These are phyloP conservation scores for Rhyacophila evoluta DNA, from an alignment of 2,888 invertebrate genomes.

Conservation along the genomic window DNA sequence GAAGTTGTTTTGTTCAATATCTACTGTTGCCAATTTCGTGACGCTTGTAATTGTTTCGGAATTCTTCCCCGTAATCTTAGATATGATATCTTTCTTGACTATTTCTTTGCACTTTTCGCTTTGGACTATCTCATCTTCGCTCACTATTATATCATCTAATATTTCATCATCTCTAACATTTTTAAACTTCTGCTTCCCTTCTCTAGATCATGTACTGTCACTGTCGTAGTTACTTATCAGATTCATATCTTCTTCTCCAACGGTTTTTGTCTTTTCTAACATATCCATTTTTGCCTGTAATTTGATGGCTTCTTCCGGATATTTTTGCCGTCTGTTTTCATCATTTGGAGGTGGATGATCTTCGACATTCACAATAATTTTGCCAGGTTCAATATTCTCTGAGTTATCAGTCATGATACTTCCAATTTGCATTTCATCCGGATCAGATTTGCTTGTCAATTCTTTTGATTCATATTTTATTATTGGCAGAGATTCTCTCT, in stretches of 20 bases:
- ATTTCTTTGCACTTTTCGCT: conserved; percentile 39
- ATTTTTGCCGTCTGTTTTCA: conserved; percentile 57
- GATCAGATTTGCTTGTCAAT: conserved; percentile 23
- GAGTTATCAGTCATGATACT: conserved; percentile 64
- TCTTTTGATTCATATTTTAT: conserved; percentile 52
- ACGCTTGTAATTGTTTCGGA: conserved; percentile 37
- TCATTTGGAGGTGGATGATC: conserved; percentile 59
- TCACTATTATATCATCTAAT: background rate
- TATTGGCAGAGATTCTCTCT: conserved; percentile 63
- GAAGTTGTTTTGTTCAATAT: conserved; percentile 51
- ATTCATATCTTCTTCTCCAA: conserved; percentile 65
- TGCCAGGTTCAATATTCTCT: conserved; percentile 65
- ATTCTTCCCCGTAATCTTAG: conserved; percentile 40
- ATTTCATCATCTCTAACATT: background rate
- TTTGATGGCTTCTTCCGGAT: background rate
- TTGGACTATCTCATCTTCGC: background rate
- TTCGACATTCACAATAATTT: conserved; percentile 57
- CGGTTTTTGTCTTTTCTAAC: conserved; percentile 58
- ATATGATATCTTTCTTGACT: conserved; percentile 40
- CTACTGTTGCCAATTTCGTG: conserved; percentile 35
- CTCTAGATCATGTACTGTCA: conserved; percentile 70
- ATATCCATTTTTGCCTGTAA: conserved; percentile 31
- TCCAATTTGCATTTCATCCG: conserved; percentile 46
- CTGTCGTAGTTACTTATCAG: conserved; percentile 67
- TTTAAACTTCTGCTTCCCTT: conserved; percentile 13